Percentiles rank a stretch among this genome's conserved stretches.
These are phyloP conservation scores for Corythaixoides concolor DNA, from an alignment of 2,113 vertebrate genomes.

Conservation along the genomic window DNA sequence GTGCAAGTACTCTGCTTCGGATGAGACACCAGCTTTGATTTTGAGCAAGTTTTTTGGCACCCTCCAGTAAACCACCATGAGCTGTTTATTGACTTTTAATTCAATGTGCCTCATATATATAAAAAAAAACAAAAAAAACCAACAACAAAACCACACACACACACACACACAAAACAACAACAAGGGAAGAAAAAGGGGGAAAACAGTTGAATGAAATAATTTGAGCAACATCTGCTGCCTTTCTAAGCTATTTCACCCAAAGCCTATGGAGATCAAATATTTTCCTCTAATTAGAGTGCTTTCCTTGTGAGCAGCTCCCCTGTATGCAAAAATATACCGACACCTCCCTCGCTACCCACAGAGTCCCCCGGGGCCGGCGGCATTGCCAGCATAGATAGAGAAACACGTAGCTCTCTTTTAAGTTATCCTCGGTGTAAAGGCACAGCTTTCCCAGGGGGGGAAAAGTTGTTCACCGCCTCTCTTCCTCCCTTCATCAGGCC, in stretches of 20 bases:
- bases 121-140: too few relatives aligned
- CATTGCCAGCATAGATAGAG: neutral
- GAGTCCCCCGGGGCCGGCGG: neutral
- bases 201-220: neutral
- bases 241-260: slow-evolving; percentile 26
- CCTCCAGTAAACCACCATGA: neutral
- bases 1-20: neutral
- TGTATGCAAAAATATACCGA: neutral
- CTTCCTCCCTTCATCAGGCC: neutral
- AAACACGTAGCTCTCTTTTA: neutral
- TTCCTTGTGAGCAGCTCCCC: neutral
- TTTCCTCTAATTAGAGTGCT: slow-evolving; percentile 32
- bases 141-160: too few relatives aligned
- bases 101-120: neutral
- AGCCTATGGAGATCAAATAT: slow-evolving; percentile 22
- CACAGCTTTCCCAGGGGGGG: neutral
- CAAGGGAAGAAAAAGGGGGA: neutral
- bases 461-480: neutral
- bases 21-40: neutral
- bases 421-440: neutral
- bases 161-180: too few relatives aligned
- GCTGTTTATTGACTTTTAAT: neutral
- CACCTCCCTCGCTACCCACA: neutral
- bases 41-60: neutral
- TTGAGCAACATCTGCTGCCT: slow-evolving; percentile 43